Percentiles rank a stretch among this genome's conserved stretches.
Evolutionary conservation across 2,113 vertebrate species (phyloP).

Genomic region (Dicentrarchus labrax): DNA sequence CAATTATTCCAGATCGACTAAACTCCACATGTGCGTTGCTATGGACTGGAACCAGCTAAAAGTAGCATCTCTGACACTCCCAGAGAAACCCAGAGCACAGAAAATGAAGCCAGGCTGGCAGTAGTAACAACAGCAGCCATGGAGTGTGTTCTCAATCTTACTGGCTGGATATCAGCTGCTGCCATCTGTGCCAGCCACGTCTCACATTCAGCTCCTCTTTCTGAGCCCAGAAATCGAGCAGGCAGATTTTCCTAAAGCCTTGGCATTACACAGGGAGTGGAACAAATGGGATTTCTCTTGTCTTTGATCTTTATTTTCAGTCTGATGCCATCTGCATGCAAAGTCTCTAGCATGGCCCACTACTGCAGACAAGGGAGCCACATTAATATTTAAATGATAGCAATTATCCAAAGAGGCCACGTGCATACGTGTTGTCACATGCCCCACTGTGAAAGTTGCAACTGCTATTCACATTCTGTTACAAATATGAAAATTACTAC

Average conservation of each 20-base stretch:
- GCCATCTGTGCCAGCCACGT: constrained; percentile 72
- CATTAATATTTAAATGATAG: constrained; percentile 82
- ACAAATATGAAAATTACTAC: constrained; percentile 33
- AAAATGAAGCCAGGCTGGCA: neutral
- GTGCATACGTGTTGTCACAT: constrained; percentile 50
- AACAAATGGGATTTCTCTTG: constrained; percentile 84
- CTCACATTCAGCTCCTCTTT: constrained; percentile 65
- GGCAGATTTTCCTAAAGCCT: constrained; percentile 76
- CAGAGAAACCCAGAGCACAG: neutral
- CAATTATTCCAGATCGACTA: neutral
- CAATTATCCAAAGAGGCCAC: constrained; percentile 76
- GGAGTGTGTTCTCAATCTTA: constrained; percentile 56
- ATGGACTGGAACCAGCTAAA: constrained; percentile 1
- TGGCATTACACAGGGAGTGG: constrained; percentile 73
- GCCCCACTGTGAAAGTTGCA: constrained; percentile 43
- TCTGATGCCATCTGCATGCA: constrained; percentile 80
- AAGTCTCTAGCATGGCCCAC: constrained; percentile 64
- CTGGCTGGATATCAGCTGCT: constrained; percentile 70
- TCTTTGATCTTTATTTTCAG: constrained; percentile 86
- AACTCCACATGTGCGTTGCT: neutral
- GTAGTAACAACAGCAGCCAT: constrained; percentile 28
- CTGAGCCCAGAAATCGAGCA: constrained; percentile 67
- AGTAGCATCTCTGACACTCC: constrained; percentile 18
- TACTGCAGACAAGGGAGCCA: constrained; percentile 71
- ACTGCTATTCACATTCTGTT: constrained; percentile 48